Base-by-base conservation (phyloP, 2,797 vertebrate species). In the Karalla daura region DNA sequence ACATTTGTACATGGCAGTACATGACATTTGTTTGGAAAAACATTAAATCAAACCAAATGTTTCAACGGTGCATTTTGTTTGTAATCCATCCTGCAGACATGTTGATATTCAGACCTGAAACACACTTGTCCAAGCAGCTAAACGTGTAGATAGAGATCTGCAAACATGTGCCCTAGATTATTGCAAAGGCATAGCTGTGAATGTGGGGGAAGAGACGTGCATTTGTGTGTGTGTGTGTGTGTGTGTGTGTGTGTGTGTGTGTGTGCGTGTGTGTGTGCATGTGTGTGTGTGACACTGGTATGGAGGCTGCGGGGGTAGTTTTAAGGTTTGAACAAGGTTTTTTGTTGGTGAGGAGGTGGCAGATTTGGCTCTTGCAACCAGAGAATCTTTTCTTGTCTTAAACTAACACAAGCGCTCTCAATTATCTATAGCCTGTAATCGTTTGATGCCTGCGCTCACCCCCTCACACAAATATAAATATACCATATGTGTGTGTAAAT, bases 81-180 rank as follows among this genome's bases (percentile, higher is more conserved):
- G n/a, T n/a, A n/a, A n/a, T 23, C 23, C 23, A 27, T 56, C 21
- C 65, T 63, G 56, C 71, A 73, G 24, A 82, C 55, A 72, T 76
- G 66, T 72, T 70, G 60, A 65, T 73, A 60, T 53, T 47, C 11
- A 66, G 30, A 25, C 18, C 33, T 59, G 3, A 43, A 8, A 13
- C 37, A 39, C 24, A 49, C 12, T 10, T 69, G 37, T 9, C 25
- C 24, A 2, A 12, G 3, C 35, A 41, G 8, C 18, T 43, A 11
- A 28, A 53, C 28, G 41, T 59, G n/a, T n/a, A 35, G 17, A 25
- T 40, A 33, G 15, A 55, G 14, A 54, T 82, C 83, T 80, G 82
- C 74, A 86, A 59, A 56, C 80, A 27, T 71, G 52, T 81, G 88
- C 68, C 88, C 88, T 85, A 91, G 75, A 86, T 92, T 76, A 40